A percentile compares a stretch with the other conserved stretches of the same genome.
Conservation (phyloP, 1,140 invertebrate species). For the Drosophila kohkoa region DNA sequence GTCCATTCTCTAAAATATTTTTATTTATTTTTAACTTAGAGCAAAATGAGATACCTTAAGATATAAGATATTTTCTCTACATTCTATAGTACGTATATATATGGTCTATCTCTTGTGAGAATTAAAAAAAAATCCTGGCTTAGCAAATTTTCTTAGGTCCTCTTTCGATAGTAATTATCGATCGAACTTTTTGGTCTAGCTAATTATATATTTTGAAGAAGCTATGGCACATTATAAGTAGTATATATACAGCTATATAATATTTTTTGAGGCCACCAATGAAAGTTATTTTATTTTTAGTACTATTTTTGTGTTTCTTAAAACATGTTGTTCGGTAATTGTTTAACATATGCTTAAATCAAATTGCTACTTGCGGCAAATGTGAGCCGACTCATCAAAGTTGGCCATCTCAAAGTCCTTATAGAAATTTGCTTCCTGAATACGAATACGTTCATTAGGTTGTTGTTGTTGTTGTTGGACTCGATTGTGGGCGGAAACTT, state of each 20-base stretch:
- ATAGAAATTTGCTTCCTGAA: slow-evolving; percentile 27
- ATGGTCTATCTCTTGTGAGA: no score
- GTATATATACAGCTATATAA: no score
- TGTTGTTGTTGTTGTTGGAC: background rate
- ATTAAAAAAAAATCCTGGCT: no score
- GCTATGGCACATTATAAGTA: slow-evolving; percentile 16
- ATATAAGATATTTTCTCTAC: no score
- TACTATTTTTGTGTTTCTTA: background rate
- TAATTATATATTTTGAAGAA: slow-evolving; percentile 14
- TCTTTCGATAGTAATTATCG: background rate
- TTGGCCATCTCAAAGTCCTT: background rate
- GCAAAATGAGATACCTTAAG: no score
- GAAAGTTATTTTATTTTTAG: background rate
- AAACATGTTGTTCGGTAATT: background rate
- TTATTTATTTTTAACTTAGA: no score
- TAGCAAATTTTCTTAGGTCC: no score
- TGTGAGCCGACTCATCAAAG: background rate
- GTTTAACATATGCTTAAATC: no score
- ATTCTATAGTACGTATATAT: no score
- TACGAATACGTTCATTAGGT: slow-evolving; percentile 7
- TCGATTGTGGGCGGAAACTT: background rate
- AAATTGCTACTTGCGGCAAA: slow-evolving; percentile 3
- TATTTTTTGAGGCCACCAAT: background rate
- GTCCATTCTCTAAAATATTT: no score
- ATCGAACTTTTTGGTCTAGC: slow-evolving; percentile 5